These are phyloP conservation scores for Lasiommata megera DNA, from an alignment of 2,888 invertebrate genomes.

Conservation along the genomic window DNA sequence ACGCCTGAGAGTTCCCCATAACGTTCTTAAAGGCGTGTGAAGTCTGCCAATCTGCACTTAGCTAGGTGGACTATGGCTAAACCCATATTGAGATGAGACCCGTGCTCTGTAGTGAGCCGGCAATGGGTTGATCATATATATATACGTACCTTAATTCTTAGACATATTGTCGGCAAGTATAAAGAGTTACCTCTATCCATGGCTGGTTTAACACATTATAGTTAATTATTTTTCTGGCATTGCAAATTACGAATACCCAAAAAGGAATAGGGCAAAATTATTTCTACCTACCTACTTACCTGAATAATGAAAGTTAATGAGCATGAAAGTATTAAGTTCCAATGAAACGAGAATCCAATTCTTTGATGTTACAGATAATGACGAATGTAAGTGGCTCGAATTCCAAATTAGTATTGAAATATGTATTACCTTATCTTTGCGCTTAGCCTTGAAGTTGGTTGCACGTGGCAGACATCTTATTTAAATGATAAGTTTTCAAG, in stretches of 20 bases:
- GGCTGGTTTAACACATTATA: slow-evolving; percentile 70
- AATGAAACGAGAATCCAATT: slow-evolving; percentile 13
- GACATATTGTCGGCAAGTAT: slow-evolving; percentile 55
- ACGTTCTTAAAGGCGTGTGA: no score
- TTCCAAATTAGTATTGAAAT: slow-evolving; percentile 1
- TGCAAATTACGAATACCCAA: slow-evolving; percentile 35
- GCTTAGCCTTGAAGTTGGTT: background rate
- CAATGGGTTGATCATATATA: no score
- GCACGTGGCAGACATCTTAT: background rate
- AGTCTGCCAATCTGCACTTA: no score
- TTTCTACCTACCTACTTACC: slow-evolving; percentile 20
- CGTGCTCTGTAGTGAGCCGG: no score
- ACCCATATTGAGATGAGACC: no score
- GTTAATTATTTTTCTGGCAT: slow-evolving; percentile 61
- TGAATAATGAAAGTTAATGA: slow-evolving; percentile 29
- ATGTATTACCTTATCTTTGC: background rate
- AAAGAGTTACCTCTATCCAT: slow-evolving; percentile 55
- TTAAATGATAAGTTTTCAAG: no score
- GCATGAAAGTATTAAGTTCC: slow-evolving; percentile 28
- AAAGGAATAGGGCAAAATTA: background rate
- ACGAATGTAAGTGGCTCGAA: background rate
- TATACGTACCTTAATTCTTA: background rate
- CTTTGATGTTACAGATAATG: slow-evolving; percentile 16
- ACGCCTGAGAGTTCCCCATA: no score
- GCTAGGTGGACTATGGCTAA: no score